phyloP scores from a whole-genome alignment of 2,797 vertebrate genomes.

The Poeciliopsis infans region DNA sequence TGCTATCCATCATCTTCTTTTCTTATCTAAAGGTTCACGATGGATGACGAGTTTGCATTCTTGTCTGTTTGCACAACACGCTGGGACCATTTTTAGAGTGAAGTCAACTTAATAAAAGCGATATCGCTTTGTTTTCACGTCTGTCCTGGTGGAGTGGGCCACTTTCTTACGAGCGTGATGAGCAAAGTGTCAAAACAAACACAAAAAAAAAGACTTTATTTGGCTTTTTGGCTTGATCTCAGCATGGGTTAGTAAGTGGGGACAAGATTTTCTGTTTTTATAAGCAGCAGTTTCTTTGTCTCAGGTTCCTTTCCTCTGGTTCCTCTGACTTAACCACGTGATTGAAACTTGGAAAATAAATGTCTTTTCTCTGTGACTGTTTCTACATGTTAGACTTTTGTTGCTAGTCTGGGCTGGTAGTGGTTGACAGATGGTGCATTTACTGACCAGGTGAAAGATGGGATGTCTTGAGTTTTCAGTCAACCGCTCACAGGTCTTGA shows the following conservation, averaged over 20 bases:
- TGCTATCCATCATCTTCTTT: too few species aligned
- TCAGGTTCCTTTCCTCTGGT: neutral
- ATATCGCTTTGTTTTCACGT: too few species aligned
- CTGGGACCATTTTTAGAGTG: too few species aligned
- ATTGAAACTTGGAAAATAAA: neutral
- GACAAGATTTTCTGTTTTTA: neutral
- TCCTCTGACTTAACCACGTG: neutral
- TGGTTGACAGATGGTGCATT: neutral
- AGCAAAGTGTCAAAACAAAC: neutral
- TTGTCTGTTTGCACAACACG: too few species aligned
- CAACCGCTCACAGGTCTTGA: neutral
- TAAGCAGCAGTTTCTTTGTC: neutral
- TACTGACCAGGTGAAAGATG: neutral
- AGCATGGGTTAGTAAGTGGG: neutral
- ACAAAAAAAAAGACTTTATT: neutral
- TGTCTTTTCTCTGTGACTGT: neutral
- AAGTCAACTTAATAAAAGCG: too few species aligned
- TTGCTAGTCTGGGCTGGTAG: neutral
- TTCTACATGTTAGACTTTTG: neutral
- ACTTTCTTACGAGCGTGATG: too few species aligned
- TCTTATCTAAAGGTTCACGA: too few species aligned
- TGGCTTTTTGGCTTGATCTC: neutral
- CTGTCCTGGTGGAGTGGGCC: too few species aligned
- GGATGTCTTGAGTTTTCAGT: neutral
- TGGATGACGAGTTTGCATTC: too few species aligned